These are phyloP conservation scores for Drosophila lutescens DNA, from an alignment of 2,888 invertebrate species.

Conservation along the genomic window DNA sequence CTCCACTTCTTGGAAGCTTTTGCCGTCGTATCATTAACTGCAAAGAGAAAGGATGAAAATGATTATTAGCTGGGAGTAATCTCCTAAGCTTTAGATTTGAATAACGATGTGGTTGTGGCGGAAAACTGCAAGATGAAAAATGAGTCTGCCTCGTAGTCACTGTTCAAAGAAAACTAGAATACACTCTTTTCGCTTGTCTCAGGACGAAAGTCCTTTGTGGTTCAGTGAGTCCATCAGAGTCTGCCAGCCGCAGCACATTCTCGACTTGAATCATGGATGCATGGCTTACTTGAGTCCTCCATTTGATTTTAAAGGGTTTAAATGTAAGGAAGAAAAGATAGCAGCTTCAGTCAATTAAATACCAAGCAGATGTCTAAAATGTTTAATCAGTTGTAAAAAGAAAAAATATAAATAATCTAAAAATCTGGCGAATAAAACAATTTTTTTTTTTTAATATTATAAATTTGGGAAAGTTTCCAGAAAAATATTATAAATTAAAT, in stretches of 20 bases:
- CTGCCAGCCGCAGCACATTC: conserved; percentile 1
- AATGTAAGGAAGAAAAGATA: not conserved
- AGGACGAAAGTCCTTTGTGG: not conserved
- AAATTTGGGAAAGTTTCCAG: no score
- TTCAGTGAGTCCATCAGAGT: conserved; percentile 7
- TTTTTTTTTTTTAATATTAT: no score
- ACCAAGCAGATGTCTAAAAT: no score
- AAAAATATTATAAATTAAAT: no score
- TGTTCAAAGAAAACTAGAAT: not conserved
- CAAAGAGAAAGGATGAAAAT: conserved; percentile 19
- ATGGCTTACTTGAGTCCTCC: not conserved
- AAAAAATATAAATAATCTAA: no score
- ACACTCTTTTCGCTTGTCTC: not conserved
- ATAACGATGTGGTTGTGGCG: not conserved
- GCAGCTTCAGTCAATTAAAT: no score
- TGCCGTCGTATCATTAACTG: conserved; percentile 27
- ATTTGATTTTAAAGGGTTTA: not conserved
- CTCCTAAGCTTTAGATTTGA: not conserved
- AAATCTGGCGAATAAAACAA: no score
- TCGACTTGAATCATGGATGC: not conserved
- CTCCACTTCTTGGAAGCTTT: conserved; percentile 13
- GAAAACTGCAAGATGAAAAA: not conserved
- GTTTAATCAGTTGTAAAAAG: no score
- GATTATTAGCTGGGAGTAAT: conserved; percentile 4
- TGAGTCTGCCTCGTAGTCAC: not conserved